Conservation (phyloP, 2,797 vertebrate species). For the Botia kubotai region DNA sequence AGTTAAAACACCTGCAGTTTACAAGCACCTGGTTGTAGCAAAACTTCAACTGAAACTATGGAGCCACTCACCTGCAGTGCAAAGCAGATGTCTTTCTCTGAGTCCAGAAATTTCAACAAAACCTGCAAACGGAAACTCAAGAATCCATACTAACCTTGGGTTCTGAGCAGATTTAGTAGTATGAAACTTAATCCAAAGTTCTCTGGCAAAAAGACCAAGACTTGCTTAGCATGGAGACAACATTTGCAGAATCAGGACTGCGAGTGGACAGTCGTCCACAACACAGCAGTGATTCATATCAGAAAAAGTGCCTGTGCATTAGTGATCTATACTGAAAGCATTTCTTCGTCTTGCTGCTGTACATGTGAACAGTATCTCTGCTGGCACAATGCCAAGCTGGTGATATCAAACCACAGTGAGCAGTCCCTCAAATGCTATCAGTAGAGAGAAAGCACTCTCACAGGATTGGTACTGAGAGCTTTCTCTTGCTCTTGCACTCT, state of each 20-base stretch:
- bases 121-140: conserved; percentile 1
- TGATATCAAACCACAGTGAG: conserved; percentile 72
- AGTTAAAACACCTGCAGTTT: conserved; percentile 34
- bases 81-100: conserved; percentile 33
- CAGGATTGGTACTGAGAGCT: conserved; percentile 36
- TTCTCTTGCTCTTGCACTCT: background rate
- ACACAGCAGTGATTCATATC: conserved; percentile 31
- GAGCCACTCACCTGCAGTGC: background rate
- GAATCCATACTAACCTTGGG: conserved; percentile 69
- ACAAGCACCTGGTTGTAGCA: conserved; percentile 20
- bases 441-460: conserved; percentile 52
- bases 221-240: background rate
- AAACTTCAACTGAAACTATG: conserved; percentile 17
- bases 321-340: conserved; percentile 19
- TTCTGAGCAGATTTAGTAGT: conserved; percentile 46
- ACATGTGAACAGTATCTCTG: conserved; percentile 56
- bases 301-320: background rate
- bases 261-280: conserved; percentile 51
- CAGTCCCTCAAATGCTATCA: conserved; percentile 74
- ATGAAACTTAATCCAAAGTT: conserved; percentile 10
- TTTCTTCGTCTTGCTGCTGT: conserved; percentile 32
- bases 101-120: background rate
- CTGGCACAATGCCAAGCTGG: conserved; percentile 73
- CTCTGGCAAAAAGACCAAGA: background rate
- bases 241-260: conserved; percentile 24